Evolutionary conservation across 2,888 invertebrate genomes (phyloP), one percentile per base, ranked within the genome.

Genomic region (Omphaloscelis lunosa): DNA sequence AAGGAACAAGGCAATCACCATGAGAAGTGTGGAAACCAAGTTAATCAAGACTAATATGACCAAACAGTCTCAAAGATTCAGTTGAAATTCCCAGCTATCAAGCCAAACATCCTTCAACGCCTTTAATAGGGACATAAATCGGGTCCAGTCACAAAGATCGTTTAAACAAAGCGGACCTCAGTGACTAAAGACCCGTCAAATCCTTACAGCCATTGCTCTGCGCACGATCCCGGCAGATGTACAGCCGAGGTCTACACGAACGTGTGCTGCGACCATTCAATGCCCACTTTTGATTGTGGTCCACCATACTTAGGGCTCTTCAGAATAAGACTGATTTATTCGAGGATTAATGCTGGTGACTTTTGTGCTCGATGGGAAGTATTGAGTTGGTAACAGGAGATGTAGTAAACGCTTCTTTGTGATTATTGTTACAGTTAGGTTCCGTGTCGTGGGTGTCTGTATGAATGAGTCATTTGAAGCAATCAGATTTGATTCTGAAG

Each of bases 141-240:
- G 83, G 82, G 89, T 77, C 79, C 74, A 82, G 62, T 80, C 79
- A 88, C 92, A 93, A 93, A 93, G 92, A 92, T 91, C 92, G 90
- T 91, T 93, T 92, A 94, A 92, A 95, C 94, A 95, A 94, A 95
- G 93, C 93, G 91, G 90, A 83, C 89, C 88, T 89, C 90, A 88
- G 93, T 94, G 94, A 95, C 92, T 94, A 93, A 94, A 93, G 92
- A 90, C 92, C 94, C 92, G 91, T 92, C 93, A 95, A 96, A 96
- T 96, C 96, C 96, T 92, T 88, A 85, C 89, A 90, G 90, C 95
- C 92, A 95, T 95, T 94, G 95, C 93, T 90, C 82, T 84, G 92
- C 91, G 91, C 96, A 96, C 96, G 96, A 93, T 91, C 93, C 91
- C 75, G 90, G 91, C 96, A 96, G 96, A 96, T 96, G 96, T 93